A percentile compares a stretch with the other conserved stretches of the same genome.
These are phyloP conservation scores for Hedya salicella DNA, from an alignment of 2,888 invertebrate species.

Conservation along the genomic window DNA sequence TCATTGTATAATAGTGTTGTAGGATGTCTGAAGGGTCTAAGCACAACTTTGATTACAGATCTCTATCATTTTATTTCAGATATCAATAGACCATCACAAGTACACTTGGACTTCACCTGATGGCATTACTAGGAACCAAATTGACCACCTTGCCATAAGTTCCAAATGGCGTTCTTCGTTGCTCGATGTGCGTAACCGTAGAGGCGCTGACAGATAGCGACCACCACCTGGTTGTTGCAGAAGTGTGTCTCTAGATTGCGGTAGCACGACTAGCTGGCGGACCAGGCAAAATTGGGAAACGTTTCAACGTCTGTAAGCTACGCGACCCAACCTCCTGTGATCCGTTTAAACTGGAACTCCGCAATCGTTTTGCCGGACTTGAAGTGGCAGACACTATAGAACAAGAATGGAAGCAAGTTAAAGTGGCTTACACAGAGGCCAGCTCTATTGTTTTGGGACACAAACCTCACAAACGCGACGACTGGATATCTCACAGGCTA, in stretches of 20 bases:
- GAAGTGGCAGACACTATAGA: not conserved
- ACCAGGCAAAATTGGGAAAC: too few relatives aligned
- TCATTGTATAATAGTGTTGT: too few relatives aligned
- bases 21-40: too few relatives aligned
- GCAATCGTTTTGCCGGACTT: conserved; percentile 8
- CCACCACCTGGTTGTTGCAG: conserved; percentile 32
- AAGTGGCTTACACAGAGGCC: conserved; percentile 24
- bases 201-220: conserved; percentile 4
- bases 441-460: conserved; percentile 12
- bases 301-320: not conserved
- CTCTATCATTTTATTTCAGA: too few relatives aligned
- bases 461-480: conserved; percentile 3
- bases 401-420: conserved; percentile 9
- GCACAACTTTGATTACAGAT: too few relatives aligned
- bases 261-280: too few relatives aligned
- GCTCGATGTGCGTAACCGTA: conserved; percentile 34
- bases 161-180: conserved; percentile 32
- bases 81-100: too few relatives aligned
- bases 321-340: too few relatives aligned
- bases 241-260: too few relatives aligned
- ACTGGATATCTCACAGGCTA: conserved; percentile 21
- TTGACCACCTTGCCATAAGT: conserved; percentile 10
- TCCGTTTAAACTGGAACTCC: not conserved
- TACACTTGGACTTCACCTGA: conserved; percentile 10
- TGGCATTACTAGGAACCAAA: not conserved